These are phyloP conservation scores for Pteronura brasiliensis DNA, from an alignment of 2,113 vertebrate genomes.

Conservation along the genomic window DNA sequence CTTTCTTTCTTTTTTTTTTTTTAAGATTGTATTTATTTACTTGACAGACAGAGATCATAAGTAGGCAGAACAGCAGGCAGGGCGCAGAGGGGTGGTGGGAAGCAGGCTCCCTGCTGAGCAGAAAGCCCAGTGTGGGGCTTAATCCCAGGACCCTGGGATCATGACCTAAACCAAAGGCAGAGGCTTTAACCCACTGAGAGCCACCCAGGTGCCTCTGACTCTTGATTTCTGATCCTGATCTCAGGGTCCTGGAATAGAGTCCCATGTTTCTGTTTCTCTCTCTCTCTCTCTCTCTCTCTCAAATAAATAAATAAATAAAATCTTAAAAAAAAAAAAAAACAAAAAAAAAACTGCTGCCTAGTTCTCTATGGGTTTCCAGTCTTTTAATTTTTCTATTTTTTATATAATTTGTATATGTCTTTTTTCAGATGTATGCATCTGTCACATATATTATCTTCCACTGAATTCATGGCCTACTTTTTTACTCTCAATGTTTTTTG, in stretches of 20 bases:
- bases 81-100: too few relatives aligned
- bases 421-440: background rate
- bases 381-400: background rate
- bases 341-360: background rate
- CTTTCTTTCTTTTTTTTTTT: too few relatives aligned
- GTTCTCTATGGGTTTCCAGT: background rate
- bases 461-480: background rate
- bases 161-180: too few relatives aligned
- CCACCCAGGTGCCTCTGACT: background rate
- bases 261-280: too few relatives aligned
- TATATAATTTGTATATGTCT: background rate
- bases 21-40: too few relatives aligned
- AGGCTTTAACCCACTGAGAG: too few relatives aligned
- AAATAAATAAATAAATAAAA: background rate
- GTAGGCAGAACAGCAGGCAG: too few relatives aligned
- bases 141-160: too few relatives aligned
- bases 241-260: background rate
- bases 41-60: too few relatives aligned
- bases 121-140: too few relatives aligned
- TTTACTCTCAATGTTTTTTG: background rate
- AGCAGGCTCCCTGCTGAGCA: too few relatives aligned
- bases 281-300: too few relatives aligned
- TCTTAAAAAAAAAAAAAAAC: background rate
- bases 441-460: background rate
- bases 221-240: background rate